Evolutionary conservation across 2,113 vertebrate genomes (phyloP), one percentile per base, ranked within the genome.

Genomic region (Gnathonemus longibarbis): DNA sequence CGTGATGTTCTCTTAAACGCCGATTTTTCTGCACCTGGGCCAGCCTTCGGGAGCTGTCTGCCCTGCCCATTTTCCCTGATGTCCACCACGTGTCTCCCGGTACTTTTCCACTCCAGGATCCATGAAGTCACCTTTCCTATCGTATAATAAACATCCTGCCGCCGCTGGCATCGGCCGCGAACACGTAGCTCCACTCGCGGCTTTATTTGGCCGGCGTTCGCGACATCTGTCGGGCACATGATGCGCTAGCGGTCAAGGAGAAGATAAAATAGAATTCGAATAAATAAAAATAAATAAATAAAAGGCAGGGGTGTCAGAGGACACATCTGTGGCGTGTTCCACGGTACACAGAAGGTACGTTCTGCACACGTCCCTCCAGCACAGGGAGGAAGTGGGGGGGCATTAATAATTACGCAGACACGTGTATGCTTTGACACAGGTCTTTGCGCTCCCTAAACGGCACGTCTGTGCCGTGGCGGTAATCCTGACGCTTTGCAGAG

Each of bases 401-500:
- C 88, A 17, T 87, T 87, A 87, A 42, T 58, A 89, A 42, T 46
- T 84, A 84, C 52, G 15, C 19, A 11, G 80, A 58, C 80, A 84
- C 52, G 11, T 84, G 89, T 46, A 45, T n/a, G 46, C 58, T 88
- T 84, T 84, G 89, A 89, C 80, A 45, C 53, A 50, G 24, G 85
- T 48, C 53, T 45, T 42, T 15, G 3, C 24, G 77, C 42, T 83
- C 70, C 35, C 10, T 84, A 77, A 88, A 88, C 58, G 58, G 35
- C 58, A 45, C 58, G 62, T 45, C 70, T 35, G 50, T 7, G 88
- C 80, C 15, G 11, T 49, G 56, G 89, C 48, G 39, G n/a, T 89
- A 58, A 85, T 89, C 13, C 45, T 84, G 89, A 89, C 35, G 48
- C 74, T 42, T n/a, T 27, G 77, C 89, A 89, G 89, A 84, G 35